A percentile compares a stretch with the other conserved stretches of the same genome.
Conservation (phyloP, 2,113 vertebrate genomes). For the Orcinus orca region DNA sequence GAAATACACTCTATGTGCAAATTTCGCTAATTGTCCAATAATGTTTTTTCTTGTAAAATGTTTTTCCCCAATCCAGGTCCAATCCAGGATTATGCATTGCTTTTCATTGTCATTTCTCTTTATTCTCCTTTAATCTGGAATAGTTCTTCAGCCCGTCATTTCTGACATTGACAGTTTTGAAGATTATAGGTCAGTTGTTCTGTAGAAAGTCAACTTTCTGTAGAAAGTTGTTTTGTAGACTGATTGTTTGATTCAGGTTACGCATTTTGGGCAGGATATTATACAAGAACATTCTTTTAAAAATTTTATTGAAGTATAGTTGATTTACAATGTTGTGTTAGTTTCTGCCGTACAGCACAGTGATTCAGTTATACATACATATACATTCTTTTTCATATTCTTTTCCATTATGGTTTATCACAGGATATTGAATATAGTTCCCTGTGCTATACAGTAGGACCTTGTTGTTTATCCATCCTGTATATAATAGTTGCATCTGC, state of each 20-base stretch:
- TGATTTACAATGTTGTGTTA: neutral
- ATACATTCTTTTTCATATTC: neutral
- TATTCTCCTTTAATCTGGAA: neutral
- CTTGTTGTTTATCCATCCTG: neutral
- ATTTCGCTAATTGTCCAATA: constrained; percentile 5
- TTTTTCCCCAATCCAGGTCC: neutral
- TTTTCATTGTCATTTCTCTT: neutral
- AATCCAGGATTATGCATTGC: neutral
- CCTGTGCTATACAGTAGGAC: neutral
- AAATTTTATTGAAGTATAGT: neutral
- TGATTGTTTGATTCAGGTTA: constrained; percentile 29
- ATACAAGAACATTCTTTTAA: neutral
- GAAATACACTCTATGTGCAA: neutral
- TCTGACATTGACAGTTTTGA: neutral
- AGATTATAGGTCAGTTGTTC: neutral
- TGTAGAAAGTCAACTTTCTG: neutral
- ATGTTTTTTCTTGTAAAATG: constrained; percentile 2
- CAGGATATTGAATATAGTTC: neutral
- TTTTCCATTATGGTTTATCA: neutral
- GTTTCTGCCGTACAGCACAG: neutral
- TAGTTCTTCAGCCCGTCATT: neutral
- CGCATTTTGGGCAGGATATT: neutral
- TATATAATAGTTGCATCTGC: neutral
- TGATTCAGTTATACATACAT: neutral
- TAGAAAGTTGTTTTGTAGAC: neutral